Percentiles rank a stretch among this genome's conserved stretches.
These are phyloP conservation scores for Salarias fasciatus DNA, from an alignment of 2,797 vertebrate genomes.

Conservation along the genomic window DNA sequence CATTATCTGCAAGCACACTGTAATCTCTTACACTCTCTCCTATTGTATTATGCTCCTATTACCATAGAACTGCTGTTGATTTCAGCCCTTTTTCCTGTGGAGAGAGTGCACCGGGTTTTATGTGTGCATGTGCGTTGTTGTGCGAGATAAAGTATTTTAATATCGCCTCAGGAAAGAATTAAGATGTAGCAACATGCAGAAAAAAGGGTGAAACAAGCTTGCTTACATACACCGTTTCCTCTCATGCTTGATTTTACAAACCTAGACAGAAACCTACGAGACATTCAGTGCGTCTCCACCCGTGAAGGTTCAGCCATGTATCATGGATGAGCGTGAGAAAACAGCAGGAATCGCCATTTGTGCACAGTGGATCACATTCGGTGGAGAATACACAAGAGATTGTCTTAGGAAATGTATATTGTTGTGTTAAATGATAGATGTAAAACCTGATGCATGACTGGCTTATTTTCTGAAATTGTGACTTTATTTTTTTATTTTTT, in stretches of 20 bases:
- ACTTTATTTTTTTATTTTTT: too few relatives aligned
- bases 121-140: conserved; percentile 26
- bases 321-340: conserved; percentile 36
- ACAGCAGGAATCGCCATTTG: conserved; percentile 26
- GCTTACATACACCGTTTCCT: conserved; percentile 42
- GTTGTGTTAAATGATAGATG: not conserved
- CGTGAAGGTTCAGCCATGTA: conserved; percentile 29
- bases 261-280: conserved; percentile 39
- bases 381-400: not conserved
- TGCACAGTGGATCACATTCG: not conserved
- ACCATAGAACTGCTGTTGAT: conserved; percentile 60
- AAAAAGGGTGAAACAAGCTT: conserved; percentile 61
- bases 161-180: conserved; percentile 56
- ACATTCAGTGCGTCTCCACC: conserved; percentile 48
- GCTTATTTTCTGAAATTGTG: not conserved
- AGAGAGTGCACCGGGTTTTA: conserved; percentile 9
- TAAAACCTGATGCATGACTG: too few relatives aligned
- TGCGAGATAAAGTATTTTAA: conserved; percentile 47
- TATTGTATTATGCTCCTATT: conserved; percentile 64
- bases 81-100: conserved; percentile 59
- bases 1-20: conserved; percentile 71
- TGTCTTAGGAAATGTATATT: conserved; percentile 21
- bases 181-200: conserved; percentile 52
- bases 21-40: conserved; percentile 45
- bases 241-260: conserved; percentile 61